A percentile compares a stretch with the other conserved stretches of the same genome.
Conservation (phyloP, 2,797 vertebrate species). For the Carcharodon carcharias region DNA sequence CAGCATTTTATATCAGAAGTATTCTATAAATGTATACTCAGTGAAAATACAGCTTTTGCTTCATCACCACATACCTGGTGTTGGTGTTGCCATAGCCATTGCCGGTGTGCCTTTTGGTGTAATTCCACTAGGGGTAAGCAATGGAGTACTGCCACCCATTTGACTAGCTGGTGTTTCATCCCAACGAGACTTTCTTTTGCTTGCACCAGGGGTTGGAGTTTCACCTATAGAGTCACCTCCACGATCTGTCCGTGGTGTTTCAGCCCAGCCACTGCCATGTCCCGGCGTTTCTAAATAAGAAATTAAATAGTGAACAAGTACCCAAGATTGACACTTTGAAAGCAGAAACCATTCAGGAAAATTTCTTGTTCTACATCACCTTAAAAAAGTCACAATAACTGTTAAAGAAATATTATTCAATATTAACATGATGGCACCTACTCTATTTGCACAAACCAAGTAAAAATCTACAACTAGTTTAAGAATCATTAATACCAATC, state of each 20-base stretch:
- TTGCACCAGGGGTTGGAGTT: constrained; percentile 93
- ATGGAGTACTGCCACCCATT: constrained; percentile 94
- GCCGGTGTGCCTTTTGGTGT: constrained; percentile 95
- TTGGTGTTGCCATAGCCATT: constrained; percentile 99
- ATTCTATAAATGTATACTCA: neutral
- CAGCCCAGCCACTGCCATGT: constrained; percentile 94
- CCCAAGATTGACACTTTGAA: neutral
- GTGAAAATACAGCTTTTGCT: neutral
- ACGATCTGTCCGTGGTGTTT: constrained; percentile 89
- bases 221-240: constrained; percentile 95
- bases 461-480: neutral
- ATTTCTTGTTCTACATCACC: neutral
- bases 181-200: constrained; percentile 96
- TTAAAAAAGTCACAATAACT: neutral
- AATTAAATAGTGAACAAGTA: neutral
- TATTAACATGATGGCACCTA: neutral
- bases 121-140: constrained; percentile 85
- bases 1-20: neutral
- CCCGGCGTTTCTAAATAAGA: constrained; percentile 80
- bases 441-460: neutral
- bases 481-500: neutral
- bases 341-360: neutral
- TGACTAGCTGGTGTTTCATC: constrained; percentile 96
- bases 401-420: neutral
- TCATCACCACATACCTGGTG: constrained; percentile 67